phyloP scores from a whole-genome alignment of 2,888 invertebrate species.

The Thera britannica region DNA sequence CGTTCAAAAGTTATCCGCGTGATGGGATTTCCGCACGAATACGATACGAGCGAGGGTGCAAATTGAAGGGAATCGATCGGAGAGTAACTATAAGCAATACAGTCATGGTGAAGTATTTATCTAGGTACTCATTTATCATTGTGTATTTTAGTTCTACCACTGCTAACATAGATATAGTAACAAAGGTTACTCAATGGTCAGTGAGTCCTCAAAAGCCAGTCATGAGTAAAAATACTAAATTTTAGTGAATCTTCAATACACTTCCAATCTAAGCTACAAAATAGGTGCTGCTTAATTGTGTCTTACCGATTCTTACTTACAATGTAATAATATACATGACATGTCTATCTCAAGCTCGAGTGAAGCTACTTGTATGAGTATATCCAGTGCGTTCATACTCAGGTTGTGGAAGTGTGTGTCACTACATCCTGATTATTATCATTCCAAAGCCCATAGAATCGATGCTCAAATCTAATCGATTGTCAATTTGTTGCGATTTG shows the following conservation, averaged over 20 bases:
- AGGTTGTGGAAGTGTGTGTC: background rate
- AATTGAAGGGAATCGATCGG: conserved; percentile 54
- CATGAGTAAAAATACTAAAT: no score
- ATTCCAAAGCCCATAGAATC: conserved; percentile 38
- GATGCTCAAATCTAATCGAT: conserved; percentile 59
- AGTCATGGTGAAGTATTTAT: background rate
- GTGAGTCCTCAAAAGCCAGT: no score
- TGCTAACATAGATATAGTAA: no score
- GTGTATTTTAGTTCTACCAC: no score
- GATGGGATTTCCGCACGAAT: conserved; percentile 60
- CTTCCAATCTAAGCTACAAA: no score
- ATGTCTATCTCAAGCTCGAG: no score
- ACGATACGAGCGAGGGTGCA: conserved; percentile 50
- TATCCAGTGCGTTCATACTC: conserved; percentile 3
- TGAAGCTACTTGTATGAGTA: no score
- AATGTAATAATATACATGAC: no score
- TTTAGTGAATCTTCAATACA: no score
- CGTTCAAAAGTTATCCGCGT: conserved; percentile 54
- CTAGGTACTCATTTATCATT: background rate
- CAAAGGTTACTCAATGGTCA: no score
- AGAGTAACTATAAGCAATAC: conserved; percentile 3
- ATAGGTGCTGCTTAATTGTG: no score
- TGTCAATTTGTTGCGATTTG: conserved; percentile 60
- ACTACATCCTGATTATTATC: conserved; percentile 1
- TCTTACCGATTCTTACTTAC: no score